Evolutionary conservation across 2,888 invertebrate species (phyloP).

Genomic region (Protula sp.): DNA sequence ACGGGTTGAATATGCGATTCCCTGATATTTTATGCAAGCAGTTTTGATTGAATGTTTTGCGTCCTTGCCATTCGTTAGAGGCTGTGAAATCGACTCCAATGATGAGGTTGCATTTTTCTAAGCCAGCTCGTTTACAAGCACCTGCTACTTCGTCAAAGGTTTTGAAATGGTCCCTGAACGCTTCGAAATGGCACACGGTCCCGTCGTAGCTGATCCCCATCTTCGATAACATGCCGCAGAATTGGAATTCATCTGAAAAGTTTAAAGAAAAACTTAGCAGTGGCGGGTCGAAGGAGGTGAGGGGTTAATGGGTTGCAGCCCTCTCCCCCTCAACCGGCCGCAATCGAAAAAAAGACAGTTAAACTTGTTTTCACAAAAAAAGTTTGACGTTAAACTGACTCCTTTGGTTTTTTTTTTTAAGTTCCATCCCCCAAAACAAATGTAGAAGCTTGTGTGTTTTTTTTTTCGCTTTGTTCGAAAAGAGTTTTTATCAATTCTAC

Average conservation of each 20-base stretch:
- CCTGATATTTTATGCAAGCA: constrained; percentile 51
- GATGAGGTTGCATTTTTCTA: constrained; percentile 56
- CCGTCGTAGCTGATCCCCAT: constrained; percentile 27
- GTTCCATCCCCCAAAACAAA: too few relatives aligned
- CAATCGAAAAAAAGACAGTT: too few relatives aligned
- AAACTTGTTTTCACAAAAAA: too few relatives aligned
- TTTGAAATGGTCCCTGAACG: constrained; percentile 47
- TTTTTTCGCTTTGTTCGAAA: too few relatives aligned
- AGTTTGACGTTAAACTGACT: too few relatives aligned
- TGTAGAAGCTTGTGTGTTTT: too few relatives aligned
- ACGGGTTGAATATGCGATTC: constrained; percentile 54
- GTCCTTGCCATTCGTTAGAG: constrained; percentile 58
- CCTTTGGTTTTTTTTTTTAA: too few relatives aligned
- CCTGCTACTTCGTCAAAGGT: constrained; percentile 51
- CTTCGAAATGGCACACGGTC: constrained; percentile 30
- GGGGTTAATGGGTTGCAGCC: too few relatives aligned
- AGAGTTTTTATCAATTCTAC: too few relatives aligned
- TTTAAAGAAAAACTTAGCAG: background rate
- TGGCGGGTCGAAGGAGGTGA: too few relatives aligned
- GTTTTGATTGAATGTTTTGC: constrained; percentile 54
- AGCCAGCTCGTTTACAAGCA: constrained; percentile 55
- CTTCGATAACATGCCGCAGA: constrained; percentile 29
- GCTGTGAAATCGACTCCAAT: constrained; percentile 59
- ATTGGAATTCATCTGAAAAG: constrained; percentile 3
- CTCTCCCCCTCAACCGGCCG: too few relatives aligned